Evolutionary conservation across 30 jellyfish, hydroid and myxozoan species (phyloP), one percentile per base, ranked within the genome.

Genomic region (Aurelia sp.): DNA sequence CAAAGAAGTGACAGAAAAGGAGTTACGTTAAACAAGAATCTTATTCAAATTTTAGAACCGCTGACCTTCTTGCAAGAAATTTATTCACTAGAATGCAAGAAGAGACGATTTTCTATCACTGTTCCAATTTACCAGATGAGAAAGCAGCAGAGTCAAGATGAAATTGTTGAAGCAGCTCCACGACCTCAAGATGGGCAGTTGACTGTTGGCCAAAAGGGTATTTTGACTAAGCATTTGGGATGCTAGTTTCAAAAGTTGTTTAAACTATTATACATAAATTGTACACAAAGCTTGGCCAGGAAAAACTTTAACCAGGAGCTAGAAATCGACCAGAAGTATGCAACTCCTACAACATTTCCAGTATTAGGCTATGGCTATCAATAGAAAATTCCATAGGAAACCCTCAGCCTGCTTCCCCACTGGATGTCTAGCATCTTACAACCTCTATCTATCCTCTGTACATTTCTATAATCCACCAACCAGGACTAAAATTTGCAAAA

Each of bases 151-250:
- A 44, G 55, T 44, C 55, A 7, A 5, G 55, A 74, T 13, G 85
- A 76, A 57, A 17, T 76, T 9, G 67, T 76, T 3, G 86, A 76
- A 13, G 73, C 86, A 37, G 18, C 40, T 21, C 73, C 59, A 15
- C 74, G 60, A 11, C 92, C 87, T 35, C 72, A 69, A 10, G 96
- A 58, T n/a, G 96, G 97, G 13, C 94, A 94, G 71, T 31, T 91
- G 17, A 84, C 97, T n/a, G 92, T 85, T 35, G 96, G 96, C 48
- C 90, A 73, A 19, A 91, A 91, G 73, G 97, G 97, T 91, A 41
- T 15, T 59, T 27, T 22, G 16, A 15, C 22, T 75, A 52, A 6
- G 40, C 81, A 5, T 19, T 67, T 16, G 40, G 20, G 78, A 6
- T 67, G 23, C 20, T 18, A 59, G 1, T 17, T 18, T 1, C 8